Evolutionary conservation across 2,888 invertebrate genomes (phyloP).

Genomic region (Xestoiulus laeticollis): DNA sequence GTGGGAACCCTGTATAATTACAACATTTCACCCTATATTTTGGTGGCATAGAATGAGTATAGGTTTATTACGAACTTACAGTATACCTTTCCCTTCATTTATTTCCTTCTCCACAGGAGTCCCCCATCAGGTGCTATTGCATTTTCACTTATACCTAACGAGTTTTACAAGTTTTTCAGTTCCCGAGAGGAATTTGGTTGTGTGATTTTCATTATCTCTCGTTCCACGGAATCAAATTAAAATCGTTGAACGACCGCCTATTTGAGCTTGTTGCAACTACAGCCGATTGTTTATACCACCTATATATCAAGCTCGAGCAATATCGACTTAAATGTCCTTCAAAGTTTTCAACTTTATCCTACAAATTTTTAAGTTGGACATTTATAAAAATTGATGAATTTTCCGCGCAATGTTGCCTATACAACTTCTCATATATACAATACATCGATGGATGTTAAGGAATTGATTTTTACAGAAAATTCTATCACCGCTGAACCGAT

Average conservation of each 20-base stretch:
- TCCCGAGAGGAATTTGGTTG: neutral
- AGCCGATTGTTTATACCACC: neutral
- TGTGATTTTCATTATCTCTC: constrained; percentile 23
- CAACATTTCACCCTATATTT: too few relatives aligned
- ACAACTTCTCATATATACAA: neutral
- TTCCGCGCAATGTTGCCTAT: neutral
- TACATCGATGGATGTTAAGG: neutral
- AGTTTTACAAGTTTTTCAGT: constrained; percentile 4
- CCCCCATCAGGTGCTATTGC: neutral
- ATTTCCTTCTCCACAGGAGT: neutral
- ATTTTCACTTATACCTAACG: neutral
- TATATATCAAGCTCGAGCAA: neutral
- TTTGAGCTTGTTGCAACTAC: neutral
- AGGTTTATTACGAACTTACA: too few relatives aligned
- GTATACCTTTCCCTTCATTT: neutral
- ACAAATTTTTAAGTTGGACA: constrained; percentile 29
- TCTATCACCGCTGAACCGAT: neutral
- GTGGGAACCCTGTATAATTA: too few relatives aligned
- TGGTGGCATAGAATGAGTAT: too few relatives aligned
- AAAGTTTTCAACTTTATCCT: neutral
- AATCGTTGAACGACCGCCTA: neutral
- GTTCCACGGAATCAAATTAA: neutral
- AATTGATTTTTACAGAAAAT: constrained; percentile 1
- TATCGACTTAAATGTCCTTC: neutral
- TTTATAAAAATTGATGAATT: constrained; percentile 41